Evolutionary conservation across 2,113 vertebrate genomes (phyloP).

Genomic region (Electrona antarctica): DNA sequence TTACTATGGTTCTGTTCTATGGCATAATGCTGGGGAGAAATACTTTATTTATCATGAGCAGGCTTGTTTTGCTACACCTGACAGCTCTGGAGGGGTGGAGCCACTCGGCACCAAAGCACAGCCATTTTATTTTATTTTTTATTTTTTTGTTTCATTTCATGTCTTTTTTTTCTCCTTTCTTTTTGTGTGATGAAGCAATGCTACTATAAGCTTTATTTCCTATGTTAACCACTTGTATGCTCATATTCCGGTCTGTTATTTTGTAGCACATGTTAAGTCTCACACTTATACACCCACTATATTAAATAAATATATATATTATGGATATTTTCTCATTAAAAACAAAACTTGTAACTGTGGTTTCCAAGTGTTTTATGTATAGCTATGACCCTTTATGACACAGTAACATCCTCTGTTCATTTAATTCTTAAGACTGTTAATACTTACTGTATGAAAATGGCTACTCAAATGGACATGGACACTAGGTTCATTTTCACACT

Average conservation of each 20-base stretch:
- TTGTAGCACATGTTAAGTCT: conserved; percentile 90
- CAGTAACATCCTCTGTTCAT: no score
- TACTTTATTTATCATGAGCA: conserved; percentile 68
- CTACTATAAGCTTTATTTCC: conserved; percentile 69
- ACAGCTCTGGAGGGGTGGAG: neutral
- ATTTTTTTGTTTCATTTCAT: neutral
- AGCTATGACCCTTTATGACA: neutral
- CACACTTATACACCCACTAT: conserved; percentile 82
- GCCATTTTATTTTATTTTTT: neutral
- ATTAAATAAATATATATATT: conserved; percentile 59
- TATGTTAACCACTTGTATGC: conserved; percentile 92
- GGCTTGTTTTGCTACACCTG: conserved; percentile 24
- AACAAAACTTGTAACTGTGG: conserved; percentile 69
- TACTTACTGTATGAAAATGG: no score
- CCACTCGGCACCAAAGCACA: no score
- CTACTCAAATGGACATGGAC: no score
- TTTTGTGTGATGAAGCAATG: conserved; percentile 44
- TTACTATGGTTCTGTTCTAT: conserved; percentile 59
- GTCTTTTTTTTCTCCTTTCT: conserved; percentile 1
- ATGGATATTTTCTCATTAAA: conserved; percentile 99
- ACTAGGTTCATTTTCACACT: no score
- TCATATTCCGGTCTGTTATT: conserved; percentile 87
- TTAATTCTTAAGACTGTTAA: no score
- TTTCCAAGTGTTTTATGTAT: conserved; percentile 1
- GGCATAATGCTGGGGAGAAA: conserved; percentile 56